Evolutionary conservation across 1,140 invertebrate genomes (phyloP), one percentile per base, ranked within the genome.

Genomic region (Schlechtendalia chinensis): DNA sequence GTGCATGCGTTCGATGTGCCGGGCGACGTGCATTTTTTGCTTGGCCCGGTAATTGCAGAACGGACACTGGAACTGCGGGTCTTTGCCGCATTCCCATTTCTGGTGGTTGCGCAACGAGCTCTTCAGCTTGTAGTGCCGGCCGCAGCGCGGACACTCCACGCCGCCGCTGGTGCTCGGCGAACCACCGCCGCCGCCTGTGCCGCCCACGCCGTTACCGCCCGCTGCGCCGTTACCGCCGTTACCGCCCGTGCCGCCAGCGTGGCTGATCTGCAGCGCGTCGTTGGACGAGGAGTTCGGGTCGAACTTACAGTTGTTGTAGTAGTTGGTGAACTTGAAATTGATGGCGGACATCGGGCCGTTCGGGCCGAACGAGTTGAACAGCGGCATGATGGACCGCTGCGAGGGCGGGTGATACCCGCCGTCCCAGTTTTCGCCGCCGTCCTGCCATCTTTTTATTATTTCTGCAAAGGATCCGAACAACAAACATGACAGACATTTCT

Each of bases 81-180:
- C 92, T 86, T 93, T 93, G 82, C 92, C 92, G 85, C 93, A 94
- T 85, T 94, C 93, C 93, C 93, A 94, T 85, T 94, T 94, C 86
- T 94, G 92, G 85, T 94, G 93, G 85, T 94, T 94, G 29, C 93
- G 88, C 84, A 94, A 87, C 83, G 92, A 94, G 81, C 92, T 93
- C 86, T 94, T 94, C 65, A 94, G 88, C 85, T 94, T 94, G 86
- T 94, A 94, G 67, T 92, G 90, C 61, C 93, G 89, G 67, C 92
- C 93, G 86, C 93, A 94, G 82, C 92, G 91, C 19, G 91, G 88
- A 85, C 91, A 93, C 83, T 91, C 91, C 85, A 93, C 84, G 10
- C 84, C 84, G 47, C 75, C 75, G n/a, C 75, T 79, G 3, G 75
- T 79, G 22, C 75, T 79, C 45, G 75, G 75, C 19, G 75, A 80